These are phyloP conservation scores for Apamea sordens DNA, from an alignment of 2,888 invertebrate species.

Conservation along the genomic window DNA sequence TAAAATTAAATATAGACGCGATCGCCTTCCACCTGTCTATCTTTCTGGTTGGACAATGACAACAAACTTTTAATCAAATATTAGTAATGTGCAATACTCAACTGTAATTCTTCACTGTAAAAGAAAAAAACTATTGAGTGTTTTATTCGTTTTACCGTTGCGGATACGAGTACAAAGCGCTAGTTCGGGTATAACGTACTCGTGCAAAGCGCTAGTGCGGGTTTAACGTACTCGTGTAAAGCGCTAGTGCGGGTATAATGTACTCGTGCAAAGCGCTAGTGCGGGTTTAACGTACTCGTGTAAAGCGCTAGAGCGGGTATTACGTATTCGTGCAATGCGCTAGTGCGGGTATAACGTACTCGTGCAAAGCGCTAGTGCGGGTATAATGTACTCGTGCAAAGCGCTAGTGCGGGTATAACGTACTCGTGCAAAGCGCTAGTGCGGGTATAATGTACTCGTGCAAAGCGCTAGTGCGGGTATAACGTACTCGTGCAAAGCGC, in stretches of 20 bases:
- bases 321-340: too few relatives aligned
- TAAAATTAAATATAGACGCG: background rate
- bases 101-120: conserved; percentile 32
- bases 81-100: conserved; percentile 7
- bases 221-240: background rate
- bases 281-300: too few relatives aligned
- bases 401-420: background rate
- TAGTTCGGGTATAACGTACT: background rate
- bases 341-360: background rate
- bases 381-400: conserved; percentile 8
- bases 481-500: too few relatives aligned
- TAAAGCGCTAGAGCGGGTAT: background rate
- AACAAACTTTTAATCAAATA: background rate
- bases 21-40: background rate
- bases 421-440: background rate
- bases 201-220: background rate
- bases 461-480: background rate
- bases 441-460: background rate
- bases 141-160: background rate
- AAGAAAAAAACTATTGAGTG: background rate
- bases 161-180: too few relatives aligned
- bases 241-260: background rate
- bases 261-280: background rate
- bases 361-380: background rate
- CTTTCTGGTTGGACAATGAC: background rate